A percentile compares a stretch with the other conserved stretches of the same genome.
phyloP scores from a whole-genome alignment of 2,113 vertebrate genomes.

The Gobius niger region DNA sequence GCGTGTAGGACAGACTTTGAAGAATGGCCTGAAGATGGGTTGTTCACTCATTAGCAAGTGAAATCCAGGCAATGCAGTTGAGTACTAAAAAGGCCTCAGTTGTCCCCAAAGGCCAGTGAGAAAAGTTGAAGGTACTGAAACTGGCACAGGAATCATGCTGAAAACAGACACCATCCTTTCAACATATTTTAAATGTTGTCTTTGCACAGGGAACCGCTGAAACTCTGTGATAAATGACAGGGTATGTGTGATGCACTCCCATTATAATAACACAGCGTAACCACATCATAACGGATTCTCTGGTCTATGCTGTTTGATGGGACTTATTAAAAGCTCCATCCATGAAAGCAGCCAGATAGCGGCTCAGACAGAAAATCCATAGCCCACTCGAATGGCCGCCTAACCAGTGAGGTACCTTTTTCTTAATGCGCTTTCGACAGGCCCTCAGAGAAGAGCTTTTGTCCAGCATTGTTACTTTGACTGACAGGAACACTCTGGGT shows the following conservation, averaged over 20 bases:
- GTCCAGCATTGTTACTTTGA: slow-evolving; percentile 39
- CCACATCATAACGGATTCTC: slow-evolving; percentile 52
- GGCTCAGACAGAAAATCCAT: slow-evolving; percentile 60
- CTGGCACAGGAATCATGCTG: slow-evolving; percentile 31
- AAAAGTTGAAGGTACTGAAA: slow-evolving; percentile 13
- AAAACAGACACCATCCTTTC: slow-evolving; percentile 44
- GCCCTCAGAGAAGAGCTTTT: slow-evolving; percentile 55
- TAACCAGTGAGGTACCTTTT: slow-evolving; percentile 29
- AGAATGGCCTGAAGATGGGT: slow-evolving; percentile 48
- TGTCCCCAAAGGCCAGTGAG: slow-evolving; percentile 36
- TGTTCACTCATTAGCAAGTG: slow-evolving; percentile 64
- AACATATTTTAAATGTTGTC: slow-evolving; percentile 32
- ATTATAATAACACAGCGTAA: slow-evolving; percentile 52
- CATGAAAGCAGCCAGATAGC: slow-evolving; percentile 44
- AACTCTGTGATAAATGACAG: slow-evolving; percentile 49
- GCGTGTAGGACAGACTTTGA: slow-evolving; percentile 37
- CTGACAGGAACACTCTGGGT: slow-evolving; percentile 32
- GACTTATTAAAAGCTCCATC: slow-evolving; percentile 58
- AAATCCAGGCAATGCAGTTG: slow-evolving; percentile 53
- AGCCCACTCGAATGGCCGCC: slow-evolving; percentile 36
- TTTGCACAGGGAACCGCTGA: slow-evolving; percentile 35
- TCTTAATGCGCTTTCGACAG: slow-evolving; percentile 35
- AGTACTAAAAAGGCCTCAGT: slow-evolving; percentile 26
- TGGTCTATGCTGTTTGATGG: slow-evolving; percentile 33
- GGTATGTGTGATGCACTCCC: slow-evolving; percentile 35